Base-by-base conservation (phyloP, 2,888 invertebrate genomes). In the Keiferia lycopersicella region DNA sequence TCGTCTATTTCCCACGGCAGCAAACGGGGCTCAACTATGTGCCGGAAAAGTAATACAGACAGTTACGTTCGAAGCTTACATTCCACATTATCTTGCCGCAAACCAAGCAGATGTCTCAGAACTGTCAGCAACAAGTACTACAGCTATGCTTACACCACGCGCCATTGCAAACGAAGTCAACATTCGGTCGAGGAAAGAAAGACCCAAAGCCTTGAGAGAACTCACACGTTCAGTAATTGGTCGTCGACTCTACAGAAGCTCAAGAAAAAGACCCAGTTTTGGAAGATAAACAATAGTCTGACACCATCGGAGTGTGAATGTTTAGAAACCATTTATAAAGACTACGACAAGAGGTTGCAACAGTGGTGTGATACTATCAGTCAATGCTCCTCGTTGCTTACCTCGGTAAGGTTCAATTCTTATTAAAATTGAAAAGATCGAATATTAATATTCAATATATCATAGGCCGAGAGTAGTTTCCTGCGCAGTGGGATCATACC, bases 291-390 rank as follows among this genome's bases (percentile, higher is more conserved):
- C 68, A 71, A 78, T 48, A 82, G 75, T 65, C 70, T 83, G 66
- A 76, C 82, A 7, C 71, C 79, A n/a, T 79, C 86, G 0, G 84
- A 88, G 69, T 84, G 85, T 69, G 84, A 88, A 74, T 91, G 91
- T 65, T 79, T 92, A 66, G 86, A 92, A 75, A 76, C 86, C 6
- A 81, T 92, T 63, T 92, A 92, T 69, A 78, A 86, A 67, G 87
- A 91, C 66, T 92, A 92, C 66, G 92, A 92, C 66, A 83, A 78
- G 72, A 83, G 90, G 22, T 76, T 92, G 65, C 87, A 91, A 69
- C 84, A 87, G 67, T 92, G 92, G 92, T 91, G 91, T 71, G 92
- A 92, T 64, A 87, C 88, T 45, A 79, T 92, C 59, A 90, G 90
- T 73, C 81, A 85, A 66, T 89, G 86, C 69, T 83, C 90, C 34